phyloP scores from a whole-genome alignment of 2,113 vertebrate species.

The Symphodus melops region DNA sequence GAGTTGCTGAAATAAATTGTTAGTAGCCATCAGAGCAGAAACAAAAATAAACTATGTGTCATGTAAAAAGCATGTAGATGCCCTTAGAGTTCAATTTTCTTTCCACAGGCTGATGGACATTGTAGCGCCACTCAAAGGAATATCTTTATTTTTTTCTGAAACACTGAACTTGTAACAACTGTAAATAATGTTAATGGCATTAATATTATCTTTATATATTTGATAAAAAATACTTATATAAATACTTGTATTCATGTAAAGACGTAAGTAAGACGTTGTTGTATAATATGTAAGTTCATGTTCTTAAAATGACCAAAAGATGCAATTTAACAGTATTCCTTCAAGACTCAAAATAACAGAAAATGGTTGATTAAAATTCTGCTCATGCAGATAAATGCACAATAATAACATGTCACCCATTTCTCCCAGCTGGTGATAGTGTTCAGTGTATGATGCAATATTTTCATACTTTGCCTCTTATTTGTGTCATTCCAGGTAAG shows the following conservation, averaged over 20 bases:
- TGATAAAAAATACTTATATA: no score
- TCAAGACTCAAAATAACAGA: constrained; percentile 51
- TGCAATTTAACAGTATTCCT: constrained; percentile 63
- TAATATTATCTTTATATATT: not conserved
- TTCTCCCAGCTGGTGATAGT: not conserved
- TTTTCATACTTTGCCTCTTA: not conserved
- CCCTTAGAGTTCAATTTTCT: constrained; percentile 6
- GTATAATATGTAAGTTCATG: not conserved
- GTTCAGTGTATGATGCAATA: constrained; percentile 1
- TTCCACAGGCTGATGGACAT: constrained; percentile 4
- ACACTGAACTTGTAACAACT: not conserved
- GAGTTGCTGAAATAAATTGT: constrained; percentile 79
- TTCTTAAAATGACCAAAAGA: constrained; percentile 24
- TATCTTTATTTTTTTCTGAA: not conserved
- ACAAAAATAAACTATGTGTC: constrained; percentile 72
- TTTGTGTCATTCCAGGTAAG: constrained; percentile 15
- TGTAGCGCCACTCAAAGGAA: not conserved
- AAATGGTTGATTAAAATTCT: constrained; percentile 61
- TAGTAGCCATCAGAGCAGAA: constrained; percentile 74
- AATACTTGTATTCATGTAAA: no score
- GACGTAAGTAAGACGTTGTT: not conserved
- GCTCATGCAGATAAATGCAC: constrained; percentile 62
- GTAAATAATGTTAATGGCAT: not conserved
- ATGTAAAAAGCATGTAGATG: constrained; percentile 14
- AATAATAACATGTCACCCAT: constrained; percentile 44